Evolutionary conservation across 2,888 invertebrate genomes (phyloP).

Genomic region (Cancer borealis): DNA sequence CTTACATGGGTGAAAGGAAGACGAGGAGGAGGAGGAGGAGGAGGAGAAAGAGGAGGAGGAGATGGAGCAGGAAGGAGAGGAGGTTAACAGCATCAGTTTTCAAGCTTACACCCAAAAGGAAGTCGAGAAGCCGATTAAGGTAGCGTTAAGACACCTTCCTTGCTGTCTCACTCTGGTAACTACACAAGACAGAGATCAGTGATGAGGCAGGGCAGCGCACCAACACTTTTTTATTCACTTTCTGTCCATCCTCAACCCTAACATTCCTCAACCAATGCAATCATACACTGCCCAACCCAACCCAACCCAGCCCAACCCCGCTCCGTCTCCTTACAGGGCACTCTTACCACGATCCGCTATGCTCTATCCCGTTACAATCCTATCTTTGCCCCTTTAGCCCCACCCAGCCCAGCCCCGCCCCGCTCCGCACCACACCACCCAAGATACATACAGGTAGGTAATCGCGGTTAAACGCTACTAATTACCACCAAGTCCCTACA

Average conservation of each 20-base stretch:
- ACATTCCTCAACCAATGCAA: not conserved
- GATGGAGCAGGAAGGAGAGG: not conserved
- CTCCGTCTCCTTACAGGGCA: not conserved
- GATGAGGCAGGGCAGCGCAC: not conserved
- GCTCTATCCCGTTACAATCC: not conserved
- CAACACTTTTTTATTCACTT: not conserved
- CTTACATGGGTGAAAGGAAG: not conserved
- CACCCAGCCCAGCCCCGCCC: not conserved
- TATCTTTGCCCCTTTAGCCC: not conserved
- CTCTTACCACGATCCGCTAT: not conserved
- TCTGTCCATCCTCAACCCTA: not conserved
- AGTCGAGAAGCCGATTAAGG: constrained; percentile 4
- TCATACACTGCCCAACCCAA: not conserved
- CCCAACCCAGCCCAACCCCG: not conserved
- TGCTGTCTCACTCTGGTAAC: not conserved
- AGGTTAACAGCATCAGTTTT: constrained; percentile 2
- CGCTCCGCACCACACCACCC: not conserved
- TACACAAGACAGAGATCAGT: not conserved
- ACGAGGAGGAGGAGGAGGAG: not conserved
- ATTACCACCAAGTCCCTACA: not conserved
- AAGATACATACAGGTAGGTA: not conserved
- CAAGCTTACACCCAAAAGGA: constrained; percentile 8
- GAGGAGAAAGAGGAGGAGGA: not conserved
- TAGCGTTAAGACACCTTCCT: not conserved
- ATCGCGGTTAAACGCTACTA: constrained; percentile 34